A percentile compares a stretch with the other conserved stretches of the same genome.
These are phyloP conservation scores for Urechis unicinctus DNA, from an alignment of 2,888 invertebrate genomes.

Conservation along the genomic window DNA sequence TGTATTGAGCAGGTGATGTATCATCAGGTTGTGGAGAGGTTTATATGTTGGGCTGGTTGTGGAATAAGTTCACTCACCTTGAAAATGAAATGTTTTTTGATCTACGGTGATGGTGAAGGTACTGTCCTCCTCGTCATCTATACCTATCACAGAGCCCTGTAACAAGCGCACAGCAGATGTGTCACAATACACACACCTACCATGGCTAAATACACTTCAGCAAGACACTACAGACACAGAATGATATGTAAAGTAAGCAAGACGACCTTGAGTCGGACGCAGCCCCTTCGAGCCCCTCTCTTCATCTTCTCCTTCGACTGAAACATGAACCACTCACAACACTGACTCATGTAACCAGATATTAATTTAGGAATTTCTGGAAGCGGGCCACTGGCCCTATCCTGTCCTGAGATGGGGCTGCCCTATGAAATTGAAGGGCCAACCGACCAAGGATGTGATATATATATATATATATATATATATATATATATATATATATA, in stretches of 20 bases:
- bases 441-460: too few species aligned
- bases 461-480: too few species aligned
- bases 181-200: neutral
- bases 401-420: too few species aligned
- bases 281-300: constrained; percentile 89
- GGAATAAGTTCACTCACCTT: too few species aligned
- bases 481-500: too few species aligned
- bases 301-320: constrained; percentile 99
- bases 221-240: neutral
- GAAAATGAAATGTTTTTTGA: constrained; percentile 98
- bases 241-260: neutral
- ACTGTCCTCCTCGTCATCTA: constrained; percentile 94
- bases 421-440: too few species aligned
- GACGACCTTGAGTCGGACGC: constrained; percentile 76
- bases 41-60: too few species aligned
- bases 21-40: too few species aligned
- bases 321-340: constrained; percentile 20
- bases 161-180: constrained; percentile 7
- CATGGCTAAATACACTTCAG: neutral
- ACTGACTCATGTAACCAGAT: too few species aligned
- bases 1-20: too few species aligned
- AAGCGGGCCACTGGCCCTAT: too few species aligned
- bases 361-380: too few species aligned
- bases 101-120: constrained; percentile 97
- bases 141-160: constrained; percentile 89